A percentile compares a stretch with the other conserved stretches of the same genome.
These are phyloP conservation scores for Apocheima hispidaria DNA, from an alignment of 2,888 invertebrate genomes.

Conservation along the genomic window DNA sequence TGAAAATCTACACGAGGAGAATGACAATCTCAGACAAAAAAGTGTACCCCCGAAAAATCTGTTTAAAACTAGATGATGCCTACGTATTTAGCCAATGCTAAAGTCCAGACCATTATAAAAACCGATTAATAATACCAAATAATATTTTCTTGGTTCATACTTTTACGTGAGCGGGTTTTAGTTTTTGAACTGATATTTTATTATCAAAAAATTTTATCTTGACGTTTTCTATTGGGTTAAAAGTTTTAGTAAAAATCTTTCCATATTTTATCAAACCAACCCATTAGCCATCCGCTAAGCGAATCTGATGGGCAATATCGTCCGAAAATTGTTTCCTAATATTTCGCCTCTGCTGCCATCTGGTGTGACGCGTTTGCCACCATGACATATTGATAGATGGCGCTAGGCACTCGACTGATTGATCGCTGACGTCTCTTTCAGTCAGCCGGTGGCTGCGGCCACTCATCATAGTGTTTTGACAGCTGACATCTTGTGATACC, in stretches of 20 bases:
- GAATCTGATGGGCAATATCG: slow-evolving; percentile 51
- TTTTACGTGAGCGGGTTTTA: too few relatives aligned
- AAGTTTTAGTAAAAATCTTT: neutral
- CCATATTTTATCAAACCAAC: slow-evolving; percentile 1
- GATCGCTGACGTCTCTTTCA: slow-evolving; percentile 76
- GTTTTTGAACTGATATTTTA: too few relatives aligned
- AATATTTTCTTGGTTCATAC: too few relatives aligned
- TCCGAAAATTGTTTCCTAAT: slow-evolving; percentile 80
- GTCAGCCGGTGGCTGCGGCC: slow-evolving; percentile 52
- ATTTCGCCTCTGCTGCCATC: slow-evolving; percentile 77
- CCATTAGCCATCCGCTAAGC: slow-evolving; percentile 34
- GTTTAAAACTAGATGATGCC: too few relatives aligned
- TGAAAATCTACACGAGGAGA: too few relatives aligned
- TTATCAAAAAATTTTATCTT: too few relatives aligned
- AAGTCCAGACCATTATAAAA: too few relatives aligned
- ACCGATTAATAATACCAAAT: too few relatives aligned
- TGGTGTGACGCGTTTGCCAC: slow-evolving; percentile 67
- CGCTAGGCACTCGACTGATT: slow-evolving; percentile 77
- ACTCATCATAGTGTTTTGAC: slow-evolving; percentile 37
- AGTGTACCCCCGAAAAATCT: too few relatives aligned
- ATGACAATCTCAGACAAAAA: too few relatives aligned
- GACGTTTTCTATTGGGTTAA: neutral
- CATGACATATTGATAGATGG: slow-evolving; percentile 83
- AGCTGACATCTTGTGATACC: slow-evolving; percentile 52
- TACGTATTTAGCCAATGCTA: too few relatives aligned